A percentile compares a stretch with the other conserved stretches of the same genome.
Evolutionary conservation across 2,113 vertebrate species (phyloP).

Genomic region (Passer domesticus): DNA sequence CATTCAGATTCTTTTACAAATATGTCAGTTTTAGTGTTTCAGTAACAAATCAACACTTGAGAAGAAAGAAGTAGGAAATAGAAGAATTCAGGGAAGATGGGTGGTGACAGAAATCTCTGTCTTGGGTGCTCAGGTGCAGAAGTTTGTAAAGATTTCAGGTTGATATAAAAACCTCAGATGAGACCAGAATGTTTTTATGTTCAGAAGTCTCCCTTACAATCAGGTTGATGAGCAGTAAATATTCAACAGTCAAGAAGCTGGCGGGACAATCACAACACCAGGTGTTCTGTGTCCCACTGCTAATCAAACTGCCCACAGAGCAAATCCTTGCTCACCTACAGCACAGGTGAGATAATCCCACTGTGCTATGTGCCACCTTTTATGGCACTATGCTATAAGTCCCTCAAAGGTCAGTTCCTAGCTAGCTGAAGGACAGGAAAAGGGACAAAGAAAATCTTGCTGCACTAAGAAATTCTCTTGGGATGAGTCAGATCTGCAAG

Average conservation of each 20-base stretch:
- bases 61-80: background rate
- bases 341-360: background rate
- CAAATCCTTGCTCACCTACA: background rate
- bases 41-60: background rate
- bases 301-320: background rate
- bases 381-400: background rate
- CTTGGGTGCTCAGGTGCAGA: background rate
- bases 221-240: background rate
- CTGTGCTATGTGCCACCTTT: background rate
- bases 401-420: background rate
- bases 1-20: background rate
- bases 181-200: background rate
- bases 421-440: background rate
- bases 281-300: background rate
- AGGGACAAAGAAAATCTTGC: background rate
- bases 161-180: background rate
- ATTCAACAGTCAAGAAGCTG: background rate
- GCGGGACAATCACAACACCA: background rate
- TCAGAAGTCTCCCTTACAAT: background rate
- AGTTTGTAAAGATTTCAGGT: background rate
- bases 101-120: background rate
- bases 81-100: background rate
- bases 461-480: background rate
- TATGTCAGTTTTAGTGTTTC: slow-evolving; percentile 45
- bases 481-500: background rate